A percentile compares a stretch with the other conserved stretches of the same genome.
phyloP scores from a whole-genome alignment of 1,140 invertebrate genomes.

The Augochlora pura region DNA sequence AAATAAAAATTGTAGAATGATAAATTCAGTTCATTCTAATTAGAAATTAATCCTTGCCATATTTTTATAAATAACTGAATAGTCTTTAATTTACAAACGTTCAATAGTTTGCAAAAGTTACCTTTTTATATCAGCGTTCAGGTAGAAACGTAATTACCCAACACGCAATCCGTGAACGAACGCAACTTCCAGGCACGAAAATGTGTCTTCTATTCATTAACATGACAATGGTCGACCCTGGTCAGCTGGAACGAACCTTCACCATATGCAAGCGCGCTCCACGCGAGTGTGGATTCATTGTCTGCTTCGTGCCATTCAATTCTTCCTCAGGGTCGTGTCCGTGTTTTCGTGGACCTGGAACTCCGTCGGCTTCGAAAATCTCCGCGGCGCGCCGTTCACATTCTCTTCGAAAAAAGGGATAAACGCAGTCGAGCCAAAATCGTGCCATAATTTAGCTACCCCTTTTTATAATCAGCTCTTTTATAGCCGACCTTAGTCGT shows the following conservation, averaged over 20 bases:
- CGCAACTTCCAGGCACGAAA: conserved; percentile 23
- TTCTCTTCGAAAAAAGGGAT: not conserved
- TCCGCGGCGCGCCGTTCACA: too few species aligned
- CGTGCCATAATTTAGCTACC: not conserved
- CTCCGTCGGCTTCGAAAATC: not conserved
- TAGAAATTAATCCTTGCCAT: too few species aligned
- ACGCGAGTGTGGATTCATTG: conserved; percentile 59
- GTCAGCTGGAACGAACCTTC: conserved; percentile 65
- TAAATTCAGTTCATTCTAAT: too few species aligned
- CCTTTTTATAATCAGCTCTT: too few species aligned
- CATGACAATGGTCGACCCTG: conserved; percentile 63
- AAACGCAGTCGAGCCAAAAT: not conserved
- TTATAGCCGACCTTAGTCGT: too few species aligned
- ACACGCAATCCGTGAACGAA: conserved; percentile 16
- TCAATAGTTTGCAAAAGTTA: not conserved
- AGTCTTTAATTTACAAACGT: too few species aligned
- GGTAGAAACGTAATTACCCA: not conserved
- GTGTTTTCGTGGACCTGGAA: conserved; percentile 29
- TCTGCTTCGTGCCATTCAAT: conserved; percentile 65
- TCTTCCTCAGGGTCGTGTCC: conserved; percentile 63
- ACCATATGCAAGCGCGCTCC: conserved; percentile 54
- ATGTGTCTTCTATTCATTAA: conserved; percentile 47
- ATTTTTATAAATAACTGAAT: too few species aligned
- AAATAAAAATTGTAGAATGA: too few species aligned
- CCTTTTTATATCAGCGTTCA: not conserved